These are phyloP conservation scores for Habroteleia sp. DNA, from an alignment of 2,888 invertebrate genomes.

Conservation along the genomic window DNA sequence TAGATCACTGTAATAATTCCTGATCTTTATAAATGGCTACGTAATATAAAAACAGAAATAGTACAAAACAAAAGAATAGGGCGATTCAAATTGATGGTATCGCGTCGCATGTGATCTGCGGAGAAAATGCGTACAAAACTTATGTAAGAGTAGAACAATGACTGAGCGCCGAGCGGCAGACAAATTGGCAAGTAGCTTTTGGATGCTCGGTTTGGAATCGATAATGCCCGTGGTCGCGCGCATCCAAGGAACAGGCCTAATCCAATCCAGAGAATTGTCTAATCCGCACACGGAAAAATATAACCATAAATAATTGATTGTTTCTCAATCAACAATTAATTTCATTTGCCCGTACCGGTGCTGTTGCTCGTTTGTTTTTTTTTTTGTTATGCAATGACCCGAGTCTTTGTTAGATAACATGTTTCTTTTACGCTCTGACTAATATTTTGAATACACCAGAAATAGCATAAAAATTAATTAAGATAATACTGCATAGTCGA, in stretches of 20 bases:
- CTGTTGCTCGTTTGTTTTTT: too few species aligned
- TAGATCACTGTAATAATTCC: conserved; percentile 7
- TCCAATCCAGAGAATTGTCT: conserved; percentile 56
- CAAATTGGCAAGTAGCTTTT: conserved; percentile 70
- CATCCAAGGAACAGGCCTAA: conserved; percentile 70
- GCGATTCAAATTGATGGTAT: too few species aligned
- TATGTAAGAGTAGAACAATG: conserved; percentile 26
- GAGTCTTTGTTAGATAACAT: background rate
- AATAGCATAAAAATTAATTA: too few species aligned
- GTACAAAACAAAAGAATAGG: conserved; percentile 28
- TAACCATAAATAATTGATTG: conserved; percentile 24
- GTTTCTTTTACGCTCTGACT: too few species aligned
- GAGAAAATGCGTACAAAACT: conserved; percentile 35
- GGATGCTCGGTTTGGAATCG: conserved; percentile 69
- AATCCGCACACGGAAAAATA: conserved; percentile 12
- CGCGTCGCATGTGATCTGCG: conserved; percentile 3
- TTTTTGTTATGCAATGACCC: background rate
- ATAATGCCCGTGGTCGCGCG: conserved; percentile 72
- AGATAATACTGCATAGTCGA: too few species aligned
- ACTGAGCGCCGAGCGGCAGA: conserved; percentile 58
- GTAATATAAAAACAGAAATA: conserved; percentile 29
- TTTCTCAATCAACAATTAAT: conserved; percentile 19
- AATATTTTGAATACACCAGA: too few species aligned
- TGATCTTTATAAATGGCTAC: conserved; percentile 1
- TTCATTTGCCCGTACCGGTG: conserved; percentile 1